A percentile compares a stretch with the other conserved stretches of the same genome.
phyloP scores from a whole-genome alignment of 1,140 invertebrate genomes.

The Pollicipes pollicipes region DNA sequence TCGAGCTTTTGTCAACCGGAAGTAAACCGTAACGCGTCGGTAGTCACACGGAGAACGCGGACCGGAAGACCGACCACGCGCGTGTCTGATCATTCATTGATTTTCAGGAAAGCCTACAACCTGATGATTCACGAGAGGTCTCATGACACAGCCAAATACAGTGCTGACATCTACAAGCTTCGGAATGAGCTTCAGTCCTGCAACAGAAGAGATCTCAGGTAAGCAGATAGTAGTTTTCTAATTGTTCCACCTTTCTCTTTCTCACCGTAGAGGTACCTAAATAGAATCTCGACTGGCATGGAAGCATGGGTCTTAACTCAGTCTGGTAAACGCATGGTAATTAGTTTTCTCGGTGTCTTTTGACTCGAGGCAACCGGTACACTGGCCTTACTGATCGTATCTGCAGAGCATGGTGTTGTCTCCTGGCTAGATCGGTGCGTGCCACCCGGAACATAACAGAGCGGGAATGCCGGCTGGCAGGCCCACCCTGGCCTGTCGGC shows the following conservation, averaged over 20 bases:
- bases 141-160: constrained; percentile 3
- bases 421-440: too few relatives aligned
- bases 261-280: neutral
- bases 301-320: neutral
- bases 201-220: neutral
- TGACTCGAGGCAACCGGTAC: neutral
- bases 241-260: neutral
- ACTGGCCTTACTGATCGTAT: neutral
- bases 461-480: too few relatives aligned
- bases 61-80: too few relatives aligned
- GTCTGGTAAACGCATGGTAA: neutral
- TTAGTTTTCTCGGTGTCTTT: neutral
- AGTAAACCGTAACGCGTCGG: too few relatives aligned
- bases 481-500: too few relatives aligned
- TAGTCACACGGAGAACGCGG: too few relatives aligned
- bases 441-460: too few relatives aligned
- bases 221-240: too few relatives aligned
- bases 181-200: neutral
- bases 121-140: constrained; percentile 3
- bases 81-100: too few relatives aligned
- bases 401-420: neutral
- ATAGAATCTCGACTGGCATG: neutral
- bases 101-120: constrained; percentile 6
- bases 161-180: neutral
- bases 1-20: too few relatives aligned